Base-by-base conservation (phyloP, 2,797 vertebrate genomes). In the Cyclura pinguis region DNA sequence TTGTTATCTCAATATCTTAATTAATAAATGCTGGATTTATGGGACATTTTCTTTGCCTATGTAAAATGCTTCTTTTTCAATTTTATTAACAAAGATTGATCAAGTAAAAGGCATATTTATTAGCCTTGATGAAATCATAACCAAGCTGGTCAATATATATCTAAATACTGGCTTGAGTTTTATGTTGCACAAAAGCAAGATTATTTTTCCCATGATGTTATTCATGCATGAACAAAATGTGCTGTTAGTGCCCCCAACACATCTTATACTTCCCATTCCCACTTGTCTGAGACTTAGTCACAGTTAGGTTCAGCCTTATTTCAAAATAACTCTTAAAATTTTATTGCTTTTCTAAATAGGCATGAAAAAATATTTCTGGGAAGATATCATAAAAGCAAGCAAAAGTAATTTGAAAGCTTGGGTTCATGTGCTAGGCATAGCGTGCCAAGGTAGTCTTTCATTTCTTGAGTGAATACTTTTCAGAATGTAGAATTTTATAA, bases 301-400 rank as follows among this genome's bases (percentile, higher is more conserved):
- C 0, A 35, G 67, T 73, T 73, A 12, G 35, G 52, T 74, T 73
- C 52, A 88, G 35, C 13, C n/a, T 72, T 82, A 74, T 82, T 82
- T 88, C 2, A 1, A 82, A 88, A 88, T 50, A 91, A 6, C 0
- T 0, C 77, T 77, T 90, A 85, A 77, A 18, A 22, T 81, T 86
- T 85, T 86, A 90, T 87, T 3, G 0, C 8, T 94, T 93, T 73
- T 32, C 73, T 59, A 89, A 84, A 78, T 88, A 85, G 80, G 83
- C 86, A 83, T 91, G 84, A 81, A 62, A 92, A 90, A 0, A 91
- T 86, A 89, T 92, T 96, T 93, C 78, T 84, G 91, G 76, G 69
- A 92, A 91, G 32, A 91, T 10, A 62, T 76, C 84, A 84, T 29
- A 88, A 14, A 27, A 92, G 92, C 50, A 91, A 85, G n/a, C 52